These are phyloP conservation scores for Anagyrus pseudococci DNA, from an alignment of 2,888 invertebrate genomes.

Conservation along the genomic window DNA sequence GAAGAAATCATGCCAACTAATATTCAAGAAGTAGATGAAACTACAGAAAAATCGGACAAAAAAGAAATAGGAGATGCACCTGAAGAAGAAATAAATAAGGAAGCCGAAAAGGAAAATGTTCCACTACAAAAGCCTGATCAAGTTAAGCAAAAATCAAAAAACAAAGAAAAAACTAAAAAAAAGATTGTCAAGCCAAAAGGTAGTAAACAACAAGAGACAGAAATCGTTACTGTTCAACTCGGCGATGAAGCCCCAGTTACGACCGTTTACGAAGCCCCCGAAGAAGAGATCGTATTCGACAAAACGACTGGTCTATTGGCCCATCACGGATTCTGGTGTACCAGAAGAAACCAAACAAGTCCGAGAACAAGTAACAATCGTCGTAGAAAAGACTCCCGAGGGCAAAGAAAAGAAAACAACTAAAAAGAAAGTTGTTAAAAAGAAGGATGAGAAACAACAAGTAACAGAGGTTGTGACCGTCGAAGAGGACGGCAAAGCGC, in stretches of 20 bases:
- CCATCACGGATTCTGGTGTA: conserved; percentile 22
- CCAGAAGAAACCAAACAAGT: conserved; percentile 46
- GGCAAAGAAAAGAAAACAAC: conserved; percentile 47
- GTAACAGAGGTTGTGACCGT: conserved; percentile 60
- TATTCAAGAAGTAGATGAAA: conserved; percentile 53
- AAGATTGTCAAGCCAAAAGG: conserved; percentile 58
- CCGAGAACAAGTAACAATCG: conserved; percentile 41
- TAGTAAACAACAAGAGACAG: conserved; percentile 59
- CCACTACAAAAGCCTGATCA: not conserved
- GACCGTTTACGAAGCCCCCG: conserved; percentile 47
- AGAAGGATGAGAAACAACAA: conserved; percentile 58
- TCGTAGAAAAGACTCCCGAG: conserved; percentile 43
- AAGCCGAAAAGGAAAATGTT: not conserved
- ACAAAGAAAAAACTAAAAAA: conserved; percentile 43
- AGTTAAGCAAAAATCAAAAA: conserved; percentile 46
- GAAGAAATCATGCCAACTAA: conserved; percentile 23
- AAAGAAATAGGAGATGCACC: conserved; percentile 40
- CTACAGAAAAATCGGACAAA: conserved; percentile 43
- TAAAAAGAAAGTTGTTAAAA: conserved; percentile 58
- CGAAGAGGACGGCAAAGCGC: conserved; percentile 58
- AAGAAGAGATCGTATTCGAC: conserved; percentile 45
- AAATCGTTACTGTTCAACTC: conserved; percentile 59
- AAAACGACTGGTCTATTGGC: conserved; percentile 46
- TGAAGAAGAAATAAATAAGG: not conserved
- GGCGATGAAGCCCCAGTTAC: conserved; percentile 58